Evolutionary conservation across 2,888 invertebrate species (phyloP), one percentile per base, ranked within the genome.

Genomic region (Hydriomena furcata): DNA sequence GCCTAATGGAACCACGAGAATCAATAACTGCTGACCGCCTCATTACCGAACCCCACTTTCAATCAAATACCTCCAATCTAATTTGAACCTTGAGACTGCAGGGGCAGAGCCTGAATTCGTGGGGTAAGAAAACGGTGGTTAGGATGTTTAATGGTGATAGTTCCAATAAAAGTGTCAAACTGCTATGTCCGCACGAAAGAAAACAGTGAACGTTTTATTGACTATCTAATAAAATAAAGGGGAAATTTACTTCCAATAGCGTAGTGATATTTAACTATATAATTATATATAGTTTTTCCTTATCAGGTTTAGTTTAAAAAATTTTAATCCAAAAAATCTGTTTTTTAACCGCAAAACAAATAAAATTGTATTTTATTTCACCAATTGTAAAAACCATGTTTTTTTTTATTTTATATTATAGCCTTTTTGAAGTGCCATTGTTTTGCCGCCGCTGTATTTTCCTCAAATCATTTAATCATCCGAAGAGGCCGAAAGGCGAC

Each of bases 1-100:
- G 62, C 65, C 65, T 63, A 66, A 66, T 66, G 58, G 66, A 63
- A 63, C 65, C 63, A 63, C 63, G 79, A 76, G 85, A 88, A 88
- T 88, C 88, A 88, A 88, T 88, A 88, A 83, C 83, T 81, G 82
- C 85, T 85, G 87, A 84, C 88, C 85, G 74, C 75, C 83, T 87
- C 85, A 88, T 88, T 87, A 87, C 82, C 73, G 71, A 73, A 57
- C 72, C 76, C 76, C 72, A 76, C 79, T 78, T 84, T 80, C 82
- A 83, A 85, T 84, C 82, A 81, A 75, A 68, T 55, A 47, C 41
- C 30, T 38, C 43, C 65, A 61, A 28, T 11, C 68, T 21, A 74
- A 53, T 63, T 31, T 46, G 49, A 57, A 55, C 73, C 60, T 56
- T 78, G 69, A 48, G 38, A 31, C 23, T 7, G 24, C 6, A n/a